These are phyloP conservation scores for Scomber colias DNA, from an alignment of 2,113 vertebrate genomes.

Conservation along the genomic window DNA sequence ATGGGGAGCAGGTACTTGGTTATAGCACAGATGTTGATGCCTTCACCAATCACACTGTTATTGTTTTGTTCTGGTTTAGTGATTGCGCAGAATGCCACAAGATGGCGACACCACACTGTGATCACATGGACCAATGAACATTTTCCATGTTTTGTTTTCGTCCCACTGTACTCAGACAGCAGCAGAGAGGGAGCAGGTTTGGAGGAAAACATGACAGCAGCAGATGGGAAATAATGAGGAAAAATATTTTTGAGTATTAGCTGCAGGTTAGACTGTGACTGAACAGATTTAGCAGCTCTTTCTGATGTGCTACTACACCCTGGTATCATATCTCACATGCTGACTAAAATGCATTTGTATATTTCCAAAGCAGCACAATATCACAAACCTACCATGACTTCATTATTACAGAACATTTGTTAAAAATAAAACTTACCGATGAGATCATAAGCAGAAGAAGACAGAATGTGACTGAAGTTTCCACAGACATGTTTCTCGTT, in stretches of 20 bases:
- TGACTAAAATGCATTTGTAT: not conserved
- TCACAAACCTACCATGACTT: not conserved
- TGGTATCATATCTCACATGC: no score
- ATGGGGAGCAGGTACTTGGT: not conserved
- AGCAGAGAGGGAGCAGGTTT: not conserved
- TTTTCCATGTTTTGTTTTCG: conserved; percentile 38
- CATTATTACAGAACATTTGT: not conserved
- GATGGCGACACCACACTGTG: conserved; percentile 32
- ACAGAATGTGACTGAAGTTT: conserved; percentile 26
- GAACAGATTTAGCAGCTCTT: not conserved
- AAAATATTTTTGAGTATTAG: not conserved
- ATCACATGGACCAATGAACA: not conserved
- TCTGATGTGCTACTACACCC: no score
- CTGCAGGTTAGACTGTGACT: no score
- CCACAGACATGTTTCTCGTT: conserved; percentile 57
- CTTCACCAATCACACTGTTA: not conserved
- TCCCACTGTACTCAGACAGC: not conserved
- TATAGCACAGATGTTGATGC: not conserved
- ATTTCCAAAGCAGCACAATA: not conserved
- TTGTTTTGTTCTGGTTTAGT: not conserved
- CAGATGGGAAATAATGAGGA: not conserved
- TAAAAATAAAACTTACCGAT: conserved; percentile 55
- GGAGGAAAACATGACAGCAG: conserved; percentile 13
- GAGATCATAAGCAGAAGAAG: conserved; percentile 53
- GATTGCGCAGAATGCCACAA: conserved; percentile 5